Base-by-base conservation (phyloP, 1,140 invertebrate species). In the Caenorhabditis inopinata region DNA sequence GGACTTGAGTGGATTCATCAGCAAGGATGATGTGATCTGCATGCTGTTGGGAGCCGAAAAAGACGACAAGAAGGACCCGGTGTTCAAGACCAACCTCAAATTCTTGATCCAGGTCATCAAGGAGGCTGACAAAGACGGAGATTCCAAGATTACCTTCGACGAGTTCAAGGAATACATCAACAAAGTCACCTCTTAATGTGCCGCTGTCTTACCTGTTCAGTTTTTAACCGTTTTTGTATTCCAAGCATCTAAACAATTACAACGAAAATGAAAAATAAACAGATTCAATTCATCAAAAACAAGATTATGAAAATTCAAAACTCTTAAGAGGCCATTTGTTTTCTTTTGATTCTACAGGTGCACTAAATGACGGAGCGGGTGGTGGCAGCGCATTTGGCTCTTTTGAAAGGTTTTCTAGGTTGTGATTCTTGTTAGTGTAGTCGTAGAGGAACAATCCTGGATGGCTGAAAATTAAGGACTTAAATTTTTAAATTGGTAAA, bases 101-200 rank as follows among this genome's bases (percentile, higher is more conserved):
- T 89, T 89, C 49, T 83, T 89, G 6, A 85, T 88, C 47, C 75
- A 83, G 25, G 84, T 88, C 6, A 82, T 89, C 18, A 86, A 85
- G 48, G 85, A 86, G 25, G 83, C 88, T 7, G 89, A 89, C 51
- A 86, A 88, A 32, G 87, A 88, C 78, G 87, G 87, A 18, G 88
- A 88, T 49, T 84, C 84, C 0, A 85, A 86, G 75, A 89, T 89
- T 42, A 85, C 85, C 76, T 89, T 89, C 76, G 87, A 89, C 62
- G 83, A 83, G 74, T 83, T 83, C 83, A 83, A 83, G 62, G 79
- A 83, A 35, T 83, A 83, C 62, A 83, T 83, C 81, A 74, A 79
- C 62, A 78, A 78, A 48, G 83, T 83, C 32, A 83, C 80, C 18
- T 79, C 78, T 32, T 68, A 68, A 68, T 38, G 12, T 18, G 18